These are phyloP conservation scores for Myodes glareolus DNA, from an alignment of 2,113 vertebrate species.

Conservation along the genomic window DNA sequence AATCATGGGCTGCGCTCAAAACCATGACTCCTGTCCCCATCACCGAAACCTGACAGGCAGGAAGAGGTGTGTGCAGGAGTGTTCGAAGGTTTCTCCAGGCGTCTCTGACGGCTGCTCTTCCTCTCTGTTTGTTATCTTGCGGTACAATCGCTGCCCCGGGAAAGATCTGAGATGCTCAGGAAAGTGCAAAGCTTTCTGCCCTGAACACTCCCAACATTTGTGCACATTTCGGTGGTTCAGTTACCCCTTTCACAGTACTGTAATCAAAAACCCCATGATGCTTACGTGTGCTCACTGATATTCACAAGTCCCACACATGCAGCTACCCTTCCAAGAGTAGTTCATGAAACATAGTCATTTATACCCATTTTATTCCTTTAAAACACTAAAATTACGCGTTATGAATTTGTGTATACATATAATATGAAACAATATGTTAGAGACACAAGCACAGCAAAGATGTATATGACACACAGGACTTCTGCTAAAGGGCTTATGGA, in stretches of 20 bases:
- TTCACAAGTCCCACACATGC: background rate
- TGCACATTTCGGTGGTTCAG: background rate
- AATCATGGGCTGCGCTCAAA: background rate
- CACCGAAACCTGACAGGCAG: background rate
- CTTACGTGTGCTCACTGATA: background rate
- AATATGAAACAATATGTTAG: background rate
- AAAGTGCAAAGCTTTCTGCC: background rate
- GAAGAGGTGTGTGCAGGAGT: background rate
- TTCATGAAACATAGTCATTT: slow-evolving; percentile 26
- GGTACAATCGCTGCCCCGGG: background rate
- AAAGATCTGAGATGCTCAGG: background rate
- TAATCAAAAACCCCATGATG: background rate
- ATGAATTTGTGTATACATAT: background rate
- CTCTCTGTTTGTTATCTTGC: background rate
- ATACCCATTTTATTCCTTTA: background rate
- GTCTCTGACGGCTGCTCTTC: background rate
- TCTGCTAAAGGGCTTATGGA: background rate
- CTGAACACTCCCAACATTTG: background rate
- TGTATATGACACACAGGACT: background rate
- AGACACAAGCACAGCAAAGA: background rate
- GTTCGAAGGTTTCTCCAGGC: background rate
- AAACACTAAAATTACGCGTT: background rate
- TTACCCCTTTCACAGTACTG: background rate
- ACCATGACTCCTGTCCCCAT: background rate
- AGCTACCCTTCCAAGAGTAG: background rate